These are phyloP conservation scores for Brotogeris chrysoptera DNA, from an alignment of 2,797 vertebrate genomes.

Conservation along the genomic window DNA sequence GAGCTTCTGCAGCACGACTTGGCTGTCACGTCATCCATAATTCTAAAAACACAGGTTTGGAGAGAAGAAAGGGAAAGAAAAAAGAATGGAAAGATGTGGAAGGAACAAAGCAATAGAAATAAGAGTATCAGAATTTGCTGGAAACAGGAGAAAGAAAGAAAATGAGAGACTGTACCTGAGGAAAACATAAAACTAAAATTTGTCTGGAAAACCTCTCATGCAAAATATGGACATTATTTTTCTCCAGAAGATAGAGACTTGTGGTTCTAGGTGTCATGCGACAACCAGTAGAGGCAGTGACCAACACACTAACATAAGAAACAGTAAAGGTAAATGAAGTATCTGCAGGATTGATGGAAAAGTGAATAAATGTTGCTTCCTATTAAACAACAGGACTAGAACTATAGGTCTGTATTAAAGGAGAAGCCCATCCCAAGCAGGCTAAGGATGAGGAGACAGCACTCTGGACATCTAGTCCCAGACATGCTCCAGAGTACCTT, in stretches of 20 bases:
- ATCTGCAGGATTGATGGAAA: neutral
- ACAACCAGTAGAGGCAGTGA: neutral
- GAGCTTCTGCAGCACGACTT: neutral
- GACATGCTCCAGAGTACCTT: neutral
- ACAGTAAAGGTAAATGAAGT: neutral
- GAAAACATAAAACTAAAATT: neutral
- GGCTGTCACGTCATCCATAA: neutral
- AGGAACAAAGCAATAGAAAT: neutral
- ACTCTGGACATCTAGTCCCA: neutral
- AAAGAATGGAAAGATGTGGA: neutral
- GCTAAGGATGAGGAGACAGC: neutral
- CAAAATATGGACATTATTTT: neutral
- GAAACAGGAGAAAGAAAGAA: neutral
- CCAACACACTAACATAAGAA: neutral
- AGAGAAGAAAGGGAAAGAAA: neutral
- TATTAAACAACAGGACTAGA: neutral
- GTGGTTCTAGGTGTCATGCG: neutral
- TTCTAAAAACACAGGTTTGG: neutral
- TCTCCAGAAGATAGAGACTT: neutral
- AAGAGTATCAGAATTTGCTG: neutral
- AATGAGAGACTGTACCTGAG: neutral
- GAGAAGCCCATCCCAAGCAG: neutral
- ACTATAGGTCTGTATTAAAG: neutral
- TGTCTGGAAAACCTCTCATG: neutral
- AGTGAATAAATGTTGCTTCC: neutral